Evolutionary conservation across 2,888 invertebrate species (phyloP).

Genomic region (Nemotelus pantherinus): DNA sequence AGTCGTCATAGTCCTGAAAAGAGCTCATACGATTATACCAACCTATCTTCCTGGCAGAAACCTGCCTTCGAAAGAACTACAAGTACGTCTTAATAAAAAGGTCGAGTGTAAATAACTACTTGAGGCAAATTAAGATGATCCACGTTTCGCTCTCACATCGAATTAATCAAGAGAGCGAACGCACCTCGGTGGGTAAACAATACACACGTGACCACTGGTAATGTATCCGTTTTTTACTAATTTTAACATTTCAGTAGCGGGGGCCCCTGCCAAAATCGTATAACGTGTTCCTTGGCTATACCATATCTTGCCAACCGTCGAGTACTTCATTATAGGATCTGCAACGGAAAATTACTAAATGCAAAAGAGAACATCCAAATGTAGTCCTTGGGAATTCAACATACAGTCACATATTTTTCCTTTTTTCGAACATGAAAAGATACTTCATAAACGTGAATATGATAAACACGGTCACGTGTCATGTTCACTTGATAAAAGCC

Average conservation of each 20-base stretch:
- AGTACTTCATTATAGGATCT: constrained; percentile 42
- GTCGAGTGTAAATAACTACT: constrained; percentile 30
- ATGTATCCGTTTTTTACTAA: constrained; percentile 62
- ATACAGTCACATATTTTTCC: background rate
- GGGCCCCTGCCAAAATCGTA: background rate
- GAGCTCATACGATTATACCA: too few relatives aligned
- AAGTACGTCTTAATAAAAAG: constrained; percentile 24
- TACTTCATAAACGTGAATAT: constrained; percentile 52
- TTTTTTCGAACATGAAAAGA: background rate
- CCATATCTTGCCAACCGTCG: background rate
- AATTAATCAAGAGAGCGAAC: constrained; percentile 57
- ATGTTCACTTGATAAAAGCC: constrained; percentile 42
- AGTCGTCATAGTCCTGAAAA: too few relatives aligned
- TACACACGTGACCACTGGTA: constrained; percentile 62
- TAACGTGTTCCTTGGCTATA: background rate
- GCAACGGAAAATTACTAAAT: constrained; percentile 6
- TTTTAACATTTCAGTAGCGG: background rate
- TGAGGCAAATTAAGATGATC: constrained; percentile 43
- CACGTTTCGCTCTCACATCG: constrained; percentile 41
- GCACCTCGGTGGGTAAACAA: constrained; percentile 56
- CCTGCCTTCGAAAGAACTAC: too few relatives aligned
- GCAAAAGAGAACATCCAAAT: constrained; percentile 14
- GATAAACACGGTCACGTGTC: constrained; percentile 64
- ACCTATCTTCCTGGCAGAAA: too few relatives aligned
- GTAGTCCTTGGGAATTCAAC: constrained; percentile 11